A percentile compares a stretch with the other conserved stretches of the same genome.
phyloP scores from a whole-genome alignment of 2,888 invertebrate species.

The Acrobasis suavella region DNA sequence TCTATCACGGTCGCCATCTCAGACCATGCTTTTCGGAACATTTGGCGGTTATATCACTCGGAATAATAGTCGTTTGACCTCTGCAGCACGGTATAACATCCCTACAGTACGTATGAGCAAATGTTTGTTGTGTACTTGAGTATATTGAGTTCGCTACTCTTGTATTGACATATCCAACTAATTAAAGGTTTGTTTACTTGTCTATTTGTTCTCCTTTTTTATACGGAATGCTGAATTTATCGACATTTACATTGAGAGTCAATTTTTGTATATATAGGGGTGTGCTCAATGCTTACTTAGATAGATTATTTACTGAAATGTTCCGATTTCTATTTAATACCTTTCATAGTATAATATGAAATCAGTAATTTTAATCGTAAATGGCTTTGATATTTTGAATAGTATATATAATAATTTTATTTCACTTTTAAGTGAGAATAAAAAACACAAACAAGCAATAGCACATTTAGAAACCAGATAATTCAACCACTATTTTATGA shows the following conservation, averaged over 20 bases:
- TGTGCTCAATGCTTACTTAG: not conserved
- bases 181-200: not conserved
- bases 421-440: no score
- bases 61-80: conserved; percentile 23
- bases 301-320: no score
- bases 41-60: conserved; percentile 16
- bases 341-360: no score
- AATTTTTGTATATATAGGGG: not conserved
- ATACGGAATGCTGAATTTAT: not conserved
- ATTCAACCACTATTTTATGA: no score
- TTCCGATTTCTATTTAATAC: no score
- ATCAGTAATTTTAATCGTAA: no score
- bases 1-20: conserved; percentile 15
- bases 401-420: no score
- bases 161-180: conserved; percentile 8
- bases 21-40: conserved; percentile 17
- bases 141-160: conserved; percentile 13
- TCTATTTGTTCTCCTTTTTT: not conserved
- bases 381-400: no score
- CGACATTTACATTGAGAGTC: not conserved
- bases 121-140: conserved; percentile 17
- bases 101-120: conserved; percentile 10
- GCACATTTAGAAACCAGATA: no score
- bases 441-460: no score
- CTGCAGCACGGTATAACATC: conserved; percentile 5